Conservation (phyloP, 1,140 invertebrate species). For the Drosophila seguyi region DNA sequence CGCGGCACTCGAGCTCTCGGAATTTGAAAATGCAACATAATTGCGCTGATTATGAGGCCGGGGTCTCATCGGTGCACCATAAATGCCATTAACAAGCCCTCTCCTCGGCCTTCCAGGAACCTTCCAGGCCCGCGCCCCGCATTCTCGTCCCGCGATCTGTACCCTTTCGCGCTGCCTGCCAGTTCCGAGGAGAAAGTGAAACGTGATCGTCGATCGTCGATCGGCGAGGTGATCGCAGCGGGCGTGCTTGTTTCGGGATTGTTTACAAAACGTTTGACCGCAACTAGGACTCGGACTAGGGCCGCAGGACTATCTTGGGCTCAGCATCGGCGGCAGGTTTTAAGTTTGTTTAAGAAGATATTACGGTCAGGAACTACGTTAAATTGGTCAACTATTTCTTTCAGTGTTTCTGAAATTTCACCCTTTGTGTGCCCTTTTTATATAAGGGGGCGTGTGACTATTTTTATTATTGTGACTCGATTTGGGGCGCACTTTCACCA, state of each 20-base stretch:
- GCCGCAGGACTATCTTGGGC: slow-evolving; percentile 8
- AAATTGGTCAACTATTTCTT: too few relatives aligned
- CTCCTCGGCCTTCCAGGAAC: slow-evolving; percentile 66
- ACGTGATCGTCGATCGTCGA: slow-evolving; percentile 21
- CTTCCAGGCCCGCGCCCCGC: not conserved
- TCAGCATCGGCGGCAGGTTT: slow-evolving; percentile 6
- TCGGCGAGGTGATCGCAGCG: slow-evolving; percentile 21
- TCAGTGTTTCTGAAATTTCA: not conserved
- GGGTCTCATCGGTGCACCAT: slow-evolving; percentile 34
- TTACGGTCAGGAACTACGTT: too few relatives aligned
- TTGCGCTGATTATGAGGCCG: slow-evolving; percentile 75
- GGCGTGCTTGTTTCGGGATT: slow-evolving; percentile 31
- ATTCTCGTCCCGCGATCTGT: not conserved
- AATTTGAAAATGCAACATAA: slow-evolving; percentile 81
- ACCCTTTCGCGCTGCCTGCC: slow-evolving; percentile 33
- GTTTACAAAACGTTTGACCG: slow-evolving; percentile 49
- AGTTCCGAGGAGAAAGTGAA: slow-evolving; percentile 48
- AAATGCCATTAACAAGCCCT: slow-evolving; percentile 77
- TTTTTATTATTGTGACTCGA: slow-evolving; percentile 78
- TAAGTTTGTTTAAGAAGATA: too few relatives aligned
- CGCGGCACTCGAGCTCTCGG: slow-evolving; percentile 67
- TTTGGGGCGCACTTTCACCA: slow-evolving; percentile 51
- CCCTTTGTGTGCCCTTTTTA: not conserved
- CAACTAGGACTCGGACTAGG: slow-evolving; percentile 34
- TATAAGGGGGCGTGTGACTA: slow-evolving; percentile 69